phyloP scores from a whole-genome alignment of 2,888 invertebrate genomes.

The Aspidiotus rigidus region DNA sequence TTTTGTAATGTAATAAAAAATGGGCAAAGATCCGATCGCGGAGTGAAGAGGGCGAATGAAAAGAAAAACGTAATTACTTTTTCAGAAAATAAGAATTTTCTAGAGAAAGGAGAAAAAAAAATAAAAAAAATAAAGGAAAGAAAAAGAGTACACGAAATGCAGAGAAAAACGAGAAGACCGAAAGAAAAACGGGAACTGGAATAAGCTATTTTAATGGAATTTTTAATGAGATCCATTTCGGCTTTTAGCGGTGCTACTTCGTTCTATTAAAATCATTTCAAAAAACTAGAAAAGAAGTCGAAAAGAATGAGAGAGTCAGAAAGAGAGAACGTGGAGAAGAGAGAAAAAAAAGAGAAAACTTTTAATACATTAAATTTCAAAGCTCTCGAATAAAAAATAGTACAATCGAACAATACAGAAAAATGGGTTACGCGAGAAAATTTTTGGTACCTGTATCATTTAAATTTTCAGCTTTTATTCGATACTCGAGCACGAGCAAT shows the following conservation, averaged over 20 bases:
- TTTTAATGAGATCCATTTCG: conserved; percentile 32
- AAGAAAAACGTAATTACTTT: conserved; percentile 30
- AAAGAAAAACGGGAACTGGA: conserved; percentile 33
- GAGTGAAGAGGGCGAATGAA: conserved; percentile 16
- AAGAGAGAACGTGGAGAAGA: not conserved
- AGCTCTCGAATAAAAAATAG: conserved; percentile 22
- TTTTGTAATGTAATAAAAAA: conserved; percentile 32
- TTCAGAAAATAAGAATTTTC: conserved; percentile 26
- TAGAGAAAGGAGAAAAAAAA: conserved; percentile 6
- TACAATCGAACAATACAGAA: no score
- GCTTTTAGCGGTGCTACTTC: conserved; percentile 27
- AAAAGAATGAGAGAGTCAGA: not conserved
- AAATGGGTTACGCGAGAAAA: conserved; percentile 3
- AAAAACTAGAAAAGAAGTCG: conserved; percentile 20
- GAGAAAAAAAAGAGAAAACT: not conserved
- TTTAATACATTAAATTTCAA: conserved; percentile 26
- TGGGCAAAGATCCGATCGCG: conserved; percentile 15
- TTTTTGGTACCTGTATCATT: conserved; percentile 15
- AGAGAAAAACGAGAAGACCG: conserved; percentile 16
- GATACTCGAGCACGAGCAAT: conserved; percentile 11
- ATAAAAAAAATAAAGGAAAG: conserved; percentile 11
- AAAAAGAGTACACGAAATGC: conserved; percentile 1
- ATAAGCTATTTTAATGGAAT: conserved; percentile 33
- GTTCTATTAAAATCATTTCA: conserved; percentile 31
- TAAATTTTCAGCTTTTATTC: conserved; percentile 12